Evolutionary conservation across 2,797 vertebrate species (phyloP), one percentile per base, ranked within the genome.

Genomic region (Tragelaphus oryx): DNA sequence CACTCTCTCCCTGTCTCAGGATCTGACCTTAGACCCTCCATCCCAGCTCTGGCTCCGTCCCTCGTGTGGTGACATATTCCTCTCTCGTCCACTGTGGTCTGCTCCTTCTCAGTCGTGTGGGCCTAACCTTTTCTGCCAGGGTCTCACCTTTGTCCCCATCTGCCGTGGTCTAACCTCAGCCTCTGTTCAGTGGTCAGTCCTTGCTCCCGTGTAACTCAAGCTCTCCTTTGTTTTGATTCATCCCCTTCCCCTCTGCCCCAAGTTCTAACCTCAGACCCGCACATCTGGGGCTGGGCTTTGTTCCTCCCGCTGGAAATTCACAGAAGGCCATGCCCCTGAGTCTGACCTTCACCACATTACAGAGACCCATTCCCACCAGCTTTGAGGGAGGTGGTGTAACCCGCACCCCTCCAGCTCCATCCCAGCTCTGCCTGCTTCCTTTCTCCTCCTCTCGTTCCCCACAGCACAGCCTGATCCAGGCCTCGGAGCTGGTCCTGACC

Each of bases 381-480:
- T n/a, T 9, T 57, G 16, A 48, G 46, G 44, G 8, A 8, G 5
- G 8, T 0, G 11, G 50, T 22, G 50, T 41, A 8, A 1, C 57
- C 30, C 1, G 13, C 2, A 4, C 55, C 22, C 22, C 12, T 26
- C 14, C 33, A 3, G 7, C 54, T 22, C 22, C 41, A 26, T 3
- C 71, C 82, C 37, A 89, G n/a, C 90, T 33, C 18, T 5, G 0
- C 18, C 24, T 6, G 0, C 46, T 28, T 48, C 48, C 30, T 28
- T 16, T 22, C 18, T 2, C 28, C 75, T 48, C 37, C n/a, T 24
- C 60, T 18, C 3, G 8, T 37, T 59, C 60, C 87, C 50, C 89
- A 87, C 96, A 98, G 98, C 98, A 98, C 86, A 98, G 98, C 91
- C 95, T 98, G 74, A 94, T 87, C 4, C 98, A 98, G 80, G 97